Base-by-base conservation (phyloP, 2,113 vertebrate genomes). In the Albula goreensis region DNA sequence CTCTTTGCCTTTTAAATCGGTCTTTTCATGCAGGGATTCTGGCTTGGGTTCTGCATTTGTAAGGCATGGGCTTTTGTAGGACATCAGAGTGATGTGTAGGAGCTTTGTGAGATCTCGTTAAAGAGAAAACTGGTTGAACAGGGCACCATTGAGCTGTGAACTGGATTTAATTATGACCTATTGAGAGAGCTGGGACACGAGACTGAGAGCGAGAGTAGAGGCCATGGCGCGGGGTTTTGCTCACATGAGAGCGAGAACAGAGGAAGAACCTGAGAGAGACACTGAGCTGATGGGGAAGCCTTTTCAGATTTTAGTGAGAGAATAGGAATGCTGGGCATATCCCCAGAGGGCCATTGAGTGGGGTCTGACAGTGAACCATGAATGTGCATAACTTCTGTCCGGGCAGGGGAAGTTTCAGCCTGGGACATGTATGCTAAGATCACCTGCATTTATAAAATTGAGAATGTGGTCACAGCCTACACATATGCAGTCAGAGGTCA, bases 111-210 rank as follows among this genome's bases (percentile, higher is more conserved):
- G 84, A 56, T 0, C 7, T n/a, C 60, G 17, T 85, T 85, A 79
- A 79, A 80, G 17, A 41, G 52, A 15, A 51, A 51, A 50, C 17
- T 25, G 66, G 74, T 9, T 85, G 77, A 79, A 85, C 77, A 50
- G 77, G 22, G 15, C 50, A 50, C 77, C 77, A 80, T 60, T 85
- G 77, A 85, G 31, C n/a, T 63, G 3, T 51, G 50, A 81, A 53
- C 80, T 53, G 52, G 48, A 80, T 60, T 79, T 7, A 80, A 60
- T 85, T 57, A 85, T 53, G 77, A 19, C 78, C 51, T 60, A 57
- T 60, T 79, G 84, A 74, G 52, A 57, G n/a, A 11, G 60, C 51
- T 17, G 50, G 22, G 80, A 51, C 31, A 41, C 31, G 31, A 41
- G 31, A 41, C 31, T 41, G 31, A 41, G 78, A 79, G 5, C 0